phyloP scores from a whole-genome alignment of 2,797 vertebrate genomes.

The Falco biarmicus region DNA sequence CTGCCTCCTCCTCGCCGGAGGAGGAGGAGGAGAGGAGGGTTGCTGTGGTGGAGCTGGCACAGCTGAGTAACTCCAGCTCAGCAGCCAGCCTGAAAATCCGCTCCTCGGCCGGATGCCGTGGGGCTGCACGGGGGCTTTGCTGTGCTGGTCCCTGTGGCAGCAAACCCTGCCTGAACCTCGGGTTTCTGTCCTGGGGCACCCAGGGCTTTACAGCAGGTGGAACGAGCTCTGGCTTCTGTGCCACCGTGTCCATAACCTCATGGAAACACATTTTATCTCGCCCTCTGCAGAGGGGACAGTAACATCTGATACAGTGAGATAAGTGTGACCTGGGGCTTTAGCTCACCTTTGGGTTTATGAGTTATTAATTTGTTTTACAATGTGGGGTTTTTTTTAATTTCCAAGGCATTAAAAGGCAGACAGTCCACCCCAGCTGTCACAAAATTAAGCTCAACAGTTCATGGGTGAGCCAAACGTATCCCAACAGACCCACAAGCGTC shows the following conservation, averaged over 20 bases:
- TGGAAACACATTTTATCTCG: not conserved
- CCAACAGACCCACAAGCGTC: not conserved
- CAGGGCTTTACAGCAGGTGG: not conserved
- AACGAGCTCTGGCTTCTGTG: not conserved
- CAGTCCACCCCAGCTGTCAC: not conserved
- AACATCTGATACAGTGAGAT: not conserved
- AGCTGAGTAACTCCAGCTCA: not conserved
- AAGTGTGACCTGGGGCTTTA: not conserved
- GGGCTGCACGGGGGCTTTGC: not conserved
- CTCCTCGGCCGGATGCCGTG: not conserved
- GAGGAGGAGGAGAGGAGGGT: not conserved
- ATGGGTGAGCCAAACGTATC: not conserved
- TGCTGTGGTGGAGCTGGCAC: not conserved
- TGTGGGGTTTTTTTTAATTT: not conserved
- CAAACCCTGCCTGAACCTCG: not conserved
- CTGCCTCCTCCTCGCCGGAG: accelerated
- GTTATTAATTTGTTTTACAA: not conserved
- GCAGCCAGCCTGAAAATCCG: not conserved
- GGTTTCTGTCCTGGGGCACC: not conserved
- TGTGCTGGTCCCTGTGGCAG: not conserved
- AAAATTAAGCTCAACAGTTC: not conserved
- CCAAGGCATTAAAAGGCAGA: not conserved
- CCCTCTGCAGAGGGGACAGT: not conserved
- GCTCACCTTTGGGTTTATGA: not conserved
- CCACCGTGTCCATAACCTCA: not conserved